Percentiles rank a stretch among this genome's conserved stretches.
Evolutionary conservation across 1,140 invertebrate species (phyloP).

Genomic region (Periplaneta americana): DNA sequence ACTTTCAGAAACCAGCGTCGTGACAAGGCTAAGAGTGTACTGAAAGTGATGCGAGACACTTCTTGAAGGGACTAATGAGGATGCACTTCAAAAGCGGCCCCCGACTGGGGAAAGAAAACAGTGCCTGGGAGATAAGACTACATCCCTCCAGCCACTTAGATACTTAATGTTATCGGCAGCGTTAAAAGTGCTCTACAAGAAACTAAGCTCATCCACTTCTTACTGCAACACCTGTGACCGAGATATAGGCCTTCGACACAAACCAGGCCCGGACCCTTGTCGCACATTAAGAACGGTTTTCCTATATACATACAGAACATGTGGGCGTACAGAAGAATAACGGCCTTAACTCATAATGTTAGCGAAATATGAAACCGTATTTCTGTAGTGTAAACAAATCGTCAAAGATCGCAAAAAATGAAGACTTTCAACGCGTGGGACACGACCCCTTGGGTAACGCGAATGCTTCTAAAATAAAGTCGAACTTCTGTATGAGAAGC

Average conservation of each 20-base stretch:
- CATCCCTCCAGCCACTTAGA: background rate
- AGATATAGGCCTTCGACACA: background rate
- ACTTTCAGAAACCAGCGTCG: background rate
- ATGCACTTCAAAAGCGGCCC: background rate
- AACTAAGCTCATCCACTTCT: background rate
- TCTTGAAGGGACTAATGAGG: background rate
- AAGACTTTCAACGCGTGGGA: no score
- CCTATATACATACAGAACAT: no score
- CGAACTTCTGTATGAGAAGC: no score
- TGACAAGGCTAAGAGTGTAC: background rate
- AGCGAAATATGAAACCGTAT: no score
- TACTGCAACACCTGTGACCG: background rate
- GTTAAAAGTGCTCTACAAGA: background rate
- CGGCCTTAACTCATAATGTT: no score
- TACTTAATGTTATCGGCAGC: background rate
- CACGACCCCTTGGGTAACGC: no score
- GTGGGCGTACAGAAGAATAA: no score
- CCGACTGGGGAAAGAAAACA: background rate
- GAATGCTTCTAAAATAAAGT: no score
- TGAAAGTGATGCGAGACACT: background rate
- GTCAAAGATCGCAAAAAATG: no score
- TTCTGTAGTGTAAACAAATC: no score
- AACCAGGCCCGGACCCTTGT: background rate
- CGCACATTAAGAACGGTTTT: no score
- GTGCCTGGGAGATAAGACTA: background rate